A percentile compares a stretch with the other conserved stretches of the same genome.
Conservation (phyloP, 2,888 invertebrate genomes). For the Furcula furcula region DNA sequence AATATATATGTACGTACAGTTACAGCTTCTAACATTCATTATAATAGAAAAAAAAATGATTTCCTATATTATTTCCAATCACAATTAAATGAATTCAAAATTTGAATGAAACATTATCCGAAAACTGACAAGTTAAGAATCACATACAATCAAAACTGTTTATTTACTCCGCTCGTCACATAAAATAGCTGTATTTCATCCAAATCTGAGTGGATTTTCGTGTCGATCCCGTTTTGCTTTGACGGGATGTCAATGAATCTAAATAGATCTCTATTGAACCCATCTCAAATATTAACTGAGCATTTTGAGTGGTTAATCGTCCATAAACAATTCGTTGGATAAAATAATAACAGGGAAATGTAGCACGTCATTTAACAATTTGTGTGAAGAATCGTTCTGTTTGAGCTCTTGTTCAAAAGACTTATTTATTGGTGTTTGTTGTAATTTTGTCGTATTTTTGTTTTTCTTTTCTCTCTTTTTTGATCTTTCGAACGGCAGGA, state of each 20-base stretch:
- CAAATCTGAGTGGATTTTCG: slow-evolving; percentile 41
- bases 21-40: no score
- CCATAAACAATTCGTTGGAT: slow-evolving; percentile 11
- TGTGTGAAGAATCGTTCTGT: no score
- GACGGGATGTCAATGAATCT: slow-evolving; percentile 36
- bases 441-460: no score
- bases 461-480: no score
- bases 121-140: background rate
- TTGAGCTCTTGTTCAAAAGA: no score
- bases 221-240: slow-evolving; percentile 41
- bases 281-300: slow-evolving; percentile 30
- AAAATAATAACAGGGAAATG: background rate
- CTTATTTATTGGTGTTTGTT: no score
- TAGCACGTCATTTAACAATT: no score
- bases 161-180: slow-evolving; percentile 5
- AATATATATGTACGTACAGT: no score
- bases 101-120: background rate
- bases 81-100: no score
- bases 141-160: slow-evolving; percentile 3
- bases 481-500: no score
- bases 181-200: slow-evolving; percentile 13
- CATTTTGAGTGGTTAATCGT: slow-evolving; percentile 6
- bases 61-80: no score
- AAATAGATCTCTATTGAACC: slow-evolving; percentile 24
- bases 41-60: no score